Percentiles rank a stretch among this genome's conserved stretches.
Conservation (phyloP, 2,113 vertebrate species). For the Terrapene triunguis region DNA sequence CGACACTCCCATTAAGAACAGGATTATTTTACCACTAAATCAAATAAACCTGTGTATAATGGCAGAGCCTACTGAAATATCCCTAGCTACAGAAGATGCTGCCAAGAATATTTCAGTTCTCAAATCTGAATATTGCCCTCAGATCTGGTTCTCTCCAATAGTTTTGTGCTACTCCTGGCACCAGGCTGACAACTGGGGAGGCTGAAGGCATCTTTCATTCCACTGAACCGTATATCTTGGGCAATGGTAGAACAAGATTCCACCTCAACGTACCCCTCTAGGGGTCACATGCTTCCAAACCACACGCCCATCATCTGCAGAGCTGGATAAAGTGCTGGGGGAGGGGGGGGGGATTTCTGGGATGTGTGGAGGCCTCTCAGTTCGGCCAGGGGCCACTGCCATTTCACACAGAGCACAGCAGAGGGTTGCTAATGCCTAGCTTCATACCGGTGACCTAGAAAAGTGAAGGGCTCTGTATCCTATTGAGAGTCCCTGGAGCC, state of each 20-base stretch:
- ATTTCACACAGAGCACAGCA: not conserved
- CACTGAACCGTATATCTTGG: not conserved
- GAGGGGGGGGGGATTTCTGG: not conserved
- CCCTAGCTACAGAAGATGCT: not conserved
- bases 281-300: not conserved
- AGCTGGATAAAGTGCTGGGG: not conserved
- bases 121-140: not conserved
- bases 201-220: not conserved
- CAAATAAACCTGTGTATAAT: not conserved
- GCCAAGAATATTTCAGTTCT: not conserved
- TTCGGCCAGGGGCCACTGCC: no score
- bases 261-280: not conserved
- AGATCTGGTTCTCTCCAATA: not conserved
- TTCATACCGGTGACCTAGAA: not conserved
- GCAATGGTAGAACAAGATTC: not conserved
- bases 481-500: not conserved
- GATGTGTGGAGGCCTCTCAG: not conserved
- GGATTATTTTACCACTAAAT: conserved; percentile 41
- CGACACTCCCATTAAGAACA: conserved; percentile 35
- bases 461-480: not conserved
- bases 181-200: not conserved
- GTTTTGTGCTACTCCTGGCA: not conserved
- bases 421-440: not conserved
- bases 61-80: conserved; percentile 10
- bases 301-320: not conserved